Base-by-base conservation (phyloP, 2,888 invertebrate species). In the Theretra japonica region DNA sequence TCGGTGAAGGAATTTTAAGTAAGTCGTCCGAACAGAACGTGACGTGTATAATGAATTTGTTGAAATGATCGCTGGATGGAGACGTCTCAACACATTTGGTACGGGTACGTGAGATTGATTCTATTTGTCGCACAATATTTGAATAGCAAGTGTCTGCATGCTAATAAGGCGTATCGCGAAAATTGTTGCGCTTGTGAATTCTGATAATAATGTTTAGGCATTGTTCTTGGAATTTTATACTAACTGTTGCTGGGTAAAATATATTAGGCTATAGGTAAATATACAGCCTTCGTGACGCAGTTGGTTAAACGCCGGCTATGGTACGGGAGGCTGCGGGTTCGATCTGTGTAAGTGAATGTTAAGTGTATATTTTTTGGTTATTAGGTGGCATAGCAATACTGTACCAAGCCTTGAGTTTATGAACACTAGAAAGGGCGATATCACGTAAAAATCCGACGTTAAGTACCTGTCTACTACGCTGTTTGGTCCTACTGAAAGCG, bases 1-100 rank as follows among this genome's bases (percentile, higher is more conserved):
- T 85, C 86, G 83, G 85, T 83, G 79, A 75, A 80, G 81, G 93
- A 93, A 93, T 94, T 90, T 91, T 86, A 94, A 94, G 88, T 88
- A 87, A 87, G 79, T 83, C 82, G 85, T 81, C 83, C 85, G 85
- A 87, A 86, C 77, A 76, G 79, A 73, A 91, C 92, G 93, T 93
- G 94, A 90, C 79, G 71, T 80, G 92, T 78, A 75, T 89, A 77
- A 84, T 78, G 81, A 83, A 80, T 78, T 70, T 75, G 74, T 62
- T 74, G 70, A 82, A 72, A 73, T 73, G 73, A 73, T 68, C 73
- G 59, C 28, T 48, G 28, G 59, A 28, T 23, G 72, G 69, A 68
- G 68, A 59, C 72, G 59, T 62, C 56, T 50, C 53, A 50, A 68
- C 68, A 62, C 69, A 53, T 71, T 65, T 71, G 70, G 70, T 62